These are phyloP conservation scores for Prionailurus viverrinus DNA, from an alignment of 2,113 vertebrate species.

Conservation along the genomic window DNA sequence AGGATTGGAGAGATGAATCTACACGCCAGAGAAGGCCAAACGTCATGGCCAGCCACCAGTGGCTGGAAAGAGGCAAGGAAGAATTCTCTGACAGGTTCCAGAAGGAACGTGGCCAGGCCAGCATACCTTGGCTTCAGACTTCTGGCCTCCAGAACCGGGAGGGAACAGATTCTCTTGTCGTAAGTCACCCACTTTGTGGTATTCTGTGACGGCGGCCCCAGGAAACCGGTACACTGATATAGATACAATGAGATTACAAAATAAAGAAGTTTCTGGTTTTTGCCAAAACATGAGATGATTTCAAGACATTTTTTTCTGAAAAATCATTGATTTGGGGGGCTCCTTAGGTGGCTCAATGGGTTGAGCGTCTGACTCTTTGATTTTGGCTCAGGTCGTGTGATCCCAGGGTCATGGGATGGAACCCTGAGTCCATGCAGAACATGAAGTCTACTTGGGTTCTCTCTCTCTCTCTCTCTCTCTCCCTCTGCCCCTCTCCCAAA, in stretches of 20 bases:
- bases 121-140: not conserved
- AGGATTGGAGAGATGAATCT: accelerated
- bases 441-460: too few species aligned
- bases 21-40: not conserved
- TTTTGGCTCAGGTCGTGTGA: too few species aligned
- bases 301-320: not conserved
- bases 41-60: not conserved
- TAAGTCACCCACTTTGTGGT: not conserved
- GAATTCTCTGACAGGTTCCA: not conserved
- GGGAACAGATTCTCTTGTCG: not conserved
- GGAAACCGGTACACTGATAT: not conserved
- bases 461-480: too few species aligned
- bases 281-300: not conserved
- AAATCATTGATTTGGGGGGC: not conserved
- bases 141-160: not conserved
- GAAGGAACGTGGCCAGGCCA: not conserved
- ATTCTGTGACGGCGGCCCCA: not conserved
- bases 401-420: too few species aligned
- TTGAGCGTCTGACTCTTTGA: too few species aligned
- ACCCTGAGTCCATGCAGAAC: too few species aligned
- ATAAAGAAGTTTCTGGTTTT: not conserved
- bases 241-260: not conserved
- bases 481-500: too few species aligned
- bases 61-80: too few species aligned
- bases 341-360: too few species aligned